A percentile compares a stretch with the other conserved stretches of the same genome.
These are phyloP conservation scores for Amblyteles armatorius DNA, from an alignment of 2,888 invertebrate genomes.

Conservation along the genomic window DNA sequence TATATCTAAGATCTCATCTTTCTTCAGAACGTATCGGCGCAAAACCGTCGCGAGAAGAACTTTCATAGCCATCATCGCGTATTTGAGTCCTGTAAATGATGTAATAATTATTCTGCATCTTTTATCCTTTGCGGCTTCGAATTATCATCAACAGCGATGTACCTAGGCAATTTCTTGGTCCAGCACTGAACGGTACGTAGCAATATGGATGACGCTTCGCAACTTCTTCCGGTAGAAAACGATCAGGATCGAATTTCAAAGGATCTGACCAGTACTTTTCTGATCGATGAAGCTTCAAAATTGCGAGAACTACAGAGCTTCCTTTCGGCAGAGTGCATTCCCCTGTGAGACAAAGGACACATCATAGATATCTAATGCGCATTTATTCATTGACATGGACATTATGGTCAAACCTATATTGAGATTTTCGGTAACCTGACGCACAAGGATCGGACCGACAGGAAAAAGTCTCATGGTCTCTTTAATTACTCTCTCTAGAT, in stretches of 20 bases:
- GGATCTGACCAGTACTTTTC: conserved; percentile 74
- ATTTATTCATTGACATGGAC: conserved; percentile 67
- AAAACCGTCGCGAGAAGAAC: conserved; percentile 81
- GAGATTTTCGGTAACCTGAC: background rate
- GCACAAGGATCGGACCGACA: conserved; percentile 78
- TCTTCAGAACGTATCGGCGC: conserved; percentile 78
- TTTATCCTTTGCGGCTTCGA: conserved; percentile 22
- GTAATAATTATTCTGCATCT: background rate
- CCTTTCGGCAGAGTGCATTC: conserved; percentile 71
- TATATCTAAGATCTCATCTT: conserved; percentile 67
- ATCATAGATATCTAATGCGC: no score
- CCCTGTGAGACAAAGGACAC: conserved; percentile 61
- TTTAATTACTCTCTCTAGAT: conserved; percentile 87
- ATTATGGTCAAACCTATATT: conserved; percentile 78
- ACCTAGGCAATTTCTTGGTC: conserved; percentile 76
- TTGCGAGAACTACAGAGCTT: conserved; percentile 68
- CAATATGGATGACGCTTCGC: conserved; percentile 73
- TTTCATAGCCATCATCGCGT: conserved; percentile 85
- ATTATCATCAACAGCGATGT: background rate
- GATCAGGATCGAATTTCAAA: conserved; percentile 75
- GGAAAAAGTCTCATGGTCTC: conserved; percentile 87
- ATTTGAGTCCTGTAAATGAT: conserved; percentile 81
- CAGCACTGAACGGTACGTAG: conserved; percentile 75
- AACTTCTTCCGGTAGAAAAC: conserved; percentile 76
- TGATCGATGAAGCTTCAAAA: conserved; percentile 71